These are phyloP conservation scores for Bungarus multicinctus DNA, from an alignment of 2,113 vertebrate genomes.

Conservation along the genomic window DNA sequence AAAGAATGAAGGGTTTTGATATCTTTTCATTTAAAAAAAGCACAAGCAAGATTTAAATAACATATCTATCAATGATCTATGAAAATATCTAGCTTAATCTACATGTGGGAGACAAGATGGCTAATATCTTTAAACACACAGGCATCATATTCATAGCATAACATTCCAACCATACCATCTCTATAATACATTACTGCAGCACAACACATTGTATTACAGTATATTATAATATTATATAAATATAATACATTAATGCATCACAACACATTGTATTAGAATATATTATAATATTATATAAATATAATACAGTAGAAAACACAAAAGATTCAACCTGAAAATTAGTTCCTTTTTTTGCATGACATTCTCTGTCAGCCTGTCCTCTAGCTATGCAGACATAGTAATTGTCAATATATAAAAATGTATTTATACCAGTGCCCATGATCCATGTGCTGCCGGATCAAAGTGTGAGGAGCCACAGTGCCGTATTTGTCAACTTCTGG, in stretches of 20 bases:
- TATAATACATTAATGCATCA: not conserved
- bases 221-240: not conserved
- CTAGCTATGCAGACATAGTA: not conserved
- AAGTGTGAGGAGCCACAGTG: constrained; percentile 71
- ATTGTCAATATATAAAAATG: not conserved
- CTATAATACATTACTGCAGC: not conserved
- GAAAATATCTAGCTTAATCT: not conserved
- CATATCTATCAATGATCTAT: not conserved
- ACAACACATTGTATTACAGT: not conserved
- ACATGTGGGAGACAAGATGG: not conserved
- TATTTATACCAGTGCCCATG: constrained; percentile 70
- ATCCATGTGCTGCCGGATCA: constrained; percentile 77
- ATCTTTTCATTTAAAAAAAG: not conserved
- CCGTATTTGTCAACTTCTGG: constrained; percentile 75
- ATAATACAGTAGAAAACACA: not conserved
- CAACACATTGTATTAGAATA: not conserved
- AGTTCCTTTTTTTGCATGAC: not conserved
- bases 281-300: not conserved
- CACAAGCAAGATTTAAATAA: not conserved
- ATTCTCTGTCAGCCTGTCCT: not conserved
- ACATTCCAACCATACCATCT: not conserved
- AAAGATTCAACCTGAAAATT: not conserved
- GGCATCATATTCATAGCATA: not conserved
- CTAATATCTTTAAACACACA: not conserved
- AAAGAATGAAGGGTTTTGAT: not conserved